phyloP scores from a whole-genome alignment of 2,797 vertebrate genomes.

The Sebastes paucispinis region DNA sequence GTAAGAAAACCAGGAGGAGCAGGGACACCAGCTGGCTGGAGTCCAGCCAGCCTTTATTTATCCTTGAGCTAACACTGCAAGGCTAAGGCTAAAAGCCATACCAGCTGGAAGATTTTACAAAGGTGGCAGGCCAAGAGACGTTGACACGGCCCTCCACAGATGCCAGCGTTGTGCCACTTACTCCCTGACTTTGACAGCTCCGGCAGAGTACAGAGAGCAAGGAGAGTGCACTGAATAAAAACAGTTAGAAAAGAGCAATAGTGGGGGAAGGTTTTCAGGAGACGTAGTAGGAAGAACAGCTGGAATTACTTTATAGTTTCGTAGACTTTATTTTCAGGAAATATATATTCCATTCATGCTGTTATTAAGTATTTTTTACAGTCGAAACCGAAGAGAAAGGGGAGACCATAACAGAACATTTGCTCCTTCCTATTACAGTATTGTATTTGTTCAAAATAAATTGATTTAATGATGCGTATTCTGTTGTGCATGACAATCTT shows the following conservation, averaged over 20 bases:
- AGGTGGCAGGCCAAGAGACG: conserved; percentile 66
- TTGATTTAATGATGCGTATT: background rate
- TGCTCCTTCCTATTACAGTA: background rate
- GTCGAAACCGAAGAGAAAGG: background rate
- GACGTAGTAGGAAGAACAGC: conserved; percentile 20
- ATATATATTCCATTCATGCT: background rate
- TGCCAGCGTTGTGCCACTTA: conserved; percentile 73
- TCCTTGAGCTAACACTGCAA: conserved; percentile 57
- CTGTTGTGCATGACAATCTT: background rate
- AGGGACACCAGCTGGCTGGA: conserved; percentile 47
- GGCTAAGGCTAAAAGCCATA: conserved; percentile 57
- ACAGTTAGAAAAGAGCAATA: conserved; percentile 36
- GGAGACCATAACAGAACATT: background rate
- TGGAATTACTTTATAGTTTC: background rate
- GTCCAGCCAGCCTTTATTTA: conserved; percentile 70
- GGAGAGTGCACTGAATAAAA: conserved; percentile 58
- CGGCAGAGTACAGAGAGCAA: conserved; percentile 49
- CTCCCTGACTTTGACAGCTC: conserved; percentile 72
- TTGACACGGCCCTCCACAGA: conserved; percentile 69
- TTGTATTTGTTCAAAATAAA: background rate
- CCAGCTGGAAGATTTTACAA: conserved; percentile 59
- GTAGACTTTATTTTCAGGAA: background rate
- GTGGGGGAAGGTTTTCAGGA: conserved; percentile 35
- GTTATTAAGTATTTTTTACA: background rate
- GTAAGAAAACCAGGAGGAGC: conserved; percentile 40